Evolutionary conservation across 2,113 vertebrate genomes (phyloP).

Genomic region (Anas platyrhynchos): DNA sequence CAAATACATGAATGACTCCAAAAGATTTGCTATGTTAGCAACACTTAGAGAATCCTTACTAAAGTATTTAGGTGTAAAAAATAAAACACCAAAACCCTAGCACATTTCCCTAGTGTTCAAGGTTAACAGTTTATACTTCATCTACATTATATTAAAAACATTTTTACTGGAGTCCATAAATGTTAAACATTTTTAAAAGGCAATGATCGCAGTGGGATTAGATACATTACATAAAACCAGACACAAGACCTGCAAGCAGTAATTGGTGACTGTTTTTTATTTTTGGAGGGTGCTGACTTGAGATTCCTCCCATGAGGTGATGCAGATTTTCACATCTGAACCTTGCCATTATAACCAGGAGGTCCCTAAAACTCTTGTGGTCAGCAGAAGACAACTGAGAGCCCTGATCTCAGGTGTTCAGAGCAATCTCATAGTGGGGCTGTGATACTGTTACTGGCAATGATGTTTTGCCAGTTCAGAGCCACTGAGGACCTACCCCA

Average conservation of each 20-base stretch:
- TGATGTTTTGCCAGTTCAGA: background rate
- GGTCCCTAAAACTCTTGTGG: background rate
- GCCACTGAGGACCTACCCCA: slow-evolving; percentile 56
- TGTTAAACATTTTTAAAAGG: slow-evolving; percentile 41
- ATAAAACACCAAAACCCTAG: background rate
- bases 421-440: fast-evolving
- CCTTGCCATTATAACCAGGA: background rate
- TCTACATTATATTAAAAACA: slow-evolving; percentile 71
- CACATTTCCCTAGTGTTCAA: background rate
- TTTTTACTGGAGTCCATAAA: slow-evolving; percentile 63
- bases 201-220: slow-evolving; percentile 18
- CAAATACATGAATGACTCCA: background rate
- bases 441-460: background rate
- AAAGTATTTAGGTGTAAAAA: slow-evolving; percentile 10
- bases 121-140: slow-evolving; percentile 58
- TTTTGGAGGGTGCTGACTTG: slow-evolving; percentile 14
- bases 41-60: background rate
- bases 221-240: slow-evolving; percentile 4
- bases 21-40: background rate
- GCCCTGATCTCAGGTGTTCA: fast-evolving
- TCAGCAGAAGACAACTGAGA: background rate
- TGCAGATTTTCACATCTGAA: background rate
- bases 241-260: background rate
- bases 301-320: background rate
- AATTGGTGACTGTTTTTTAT: background rate